Evolutionary conservation across 2,888 invertebrate genomes (phyloP).

Genomic region (Scaptodrosophila latifasciaeformis): DNA sequence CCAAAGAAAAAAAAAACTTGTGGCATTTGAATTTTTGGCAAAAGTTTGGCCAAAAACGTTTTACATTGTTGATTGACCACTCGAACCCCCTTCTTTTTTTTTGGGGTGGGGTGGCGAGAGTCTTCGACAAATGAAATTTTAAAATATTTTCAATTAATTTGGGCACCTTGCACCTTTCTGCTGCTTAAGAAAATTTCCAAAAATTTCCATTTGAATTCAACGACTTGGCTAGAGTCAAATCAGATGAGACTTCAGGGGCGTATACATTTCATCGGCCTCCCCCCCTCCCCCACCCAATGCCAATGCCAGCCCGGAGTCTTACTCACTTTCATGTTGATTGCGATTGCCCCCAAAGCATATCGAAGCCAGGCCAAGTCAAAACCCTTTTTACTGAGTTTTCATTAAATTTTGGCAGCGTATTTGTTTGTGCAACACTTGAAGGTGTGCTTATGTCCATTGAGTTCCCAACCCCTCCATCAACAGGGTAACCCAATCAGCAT

Average conservation of each 20-base stretch:
- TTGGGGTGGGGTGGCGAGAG: no score
- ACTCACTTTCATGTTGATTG: constrained; percentile 46
- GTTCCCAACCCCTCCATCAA: background rate
- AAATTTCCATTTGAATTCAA: constrained; percentile 1
- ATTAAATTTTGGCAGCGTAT: constrained; percentile 49
- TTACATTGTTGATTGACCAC: no score
- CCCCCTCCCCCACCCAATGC: no score
- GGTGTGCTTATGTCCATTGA: background rate
- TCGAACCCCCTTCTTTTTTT: no score
- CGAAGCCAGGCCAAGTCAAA: background rate
- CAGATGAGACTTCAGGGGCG: background rate
- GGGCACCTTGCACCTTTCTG: constrained; percentile 17
- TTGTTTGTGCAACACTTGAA: constrained; percentile 61
- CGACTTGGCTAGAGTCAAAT: background rate
- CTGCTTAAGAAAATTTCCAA: background rate
- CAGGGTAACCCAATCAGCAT: background rate
- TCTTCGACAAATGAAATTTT: no score
- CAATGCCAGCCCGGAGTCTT: no score
- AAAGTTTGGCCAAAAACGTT: background rate
- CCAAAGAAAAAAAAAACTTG: constrained; percentile 22
- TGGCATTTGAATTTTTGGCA: background rate
- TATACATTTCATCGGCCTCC: constrained; percentile 7
- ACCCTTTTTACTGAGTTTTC: constrained; percentile 28
- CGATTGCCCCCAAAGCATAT: constrained; percentile 15
- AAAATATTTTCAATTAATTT: constrained; percentile 64